Evolutionary conservation across 2,888 invertebrate species (phyloP).

Genomic region (Synergus gifuensis): DNA sequence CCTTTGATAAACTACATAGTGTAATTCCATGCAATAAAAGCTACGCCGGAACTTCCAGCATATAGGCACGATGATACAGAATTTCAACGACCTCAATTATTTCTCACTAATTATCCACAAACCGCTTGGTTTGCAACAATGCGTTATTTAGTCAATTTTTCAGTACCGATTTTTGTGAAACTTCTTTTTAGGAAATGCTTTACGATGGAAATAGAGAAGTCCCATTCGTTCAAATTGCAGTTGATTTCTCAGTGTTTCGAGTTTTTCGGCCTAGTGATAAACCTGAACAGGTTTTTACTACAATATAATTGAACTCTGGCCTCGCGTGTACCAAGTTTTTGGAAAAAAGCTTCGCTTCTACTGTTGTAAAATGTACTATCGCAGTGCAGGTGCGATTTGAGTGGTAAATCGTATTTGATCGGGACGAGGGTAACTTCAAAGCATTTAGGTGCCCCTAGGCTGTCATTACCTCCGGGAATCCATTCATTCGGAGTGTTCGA

Average conservation of each 20-base stretch:
- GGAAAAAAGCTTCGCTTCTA: neutral
- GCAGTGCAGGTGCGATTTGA: conserved; percentile 45
- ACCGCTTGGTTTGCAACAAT: neutral
- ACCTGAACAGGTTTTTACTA: neutral
- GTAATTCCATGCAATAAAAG: conserved; percentile 16
- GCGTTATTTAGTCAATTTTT: conserved; percentile 4
- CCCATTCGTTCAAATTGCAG: too few species aligned
- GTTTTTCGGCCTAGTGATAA: neutral
- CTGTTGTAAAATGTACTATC: neutral
- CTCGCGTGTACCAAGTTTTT: neutral
- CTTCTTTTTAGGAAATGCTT: neutral
- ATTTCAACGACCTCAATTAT: conserved; percentile 67
- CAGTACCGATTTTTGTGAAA: neutral
- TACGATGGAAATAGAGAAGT: neutral
- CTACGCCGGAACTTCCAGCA: neutral
- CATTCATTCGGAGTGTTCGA: conserved; percentile 63
- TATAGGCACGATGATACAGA: conserved; percentile 43
- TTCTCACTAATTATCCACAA: conserved; percentile 68
- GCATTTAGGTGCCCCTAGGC: conserved; percentile 50
- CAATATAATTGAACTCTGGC: neutral
- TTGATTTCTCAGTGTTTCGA: too few species aligned
- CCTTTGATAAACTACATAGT: conserved; percentile 38
- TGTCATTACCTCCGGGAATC: conserved; percentile 57
- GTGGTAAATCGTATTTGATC: conserved; percentile 46
- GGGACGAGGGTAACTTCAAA: conserved; percentile 48